Conservation (phyloP, 2,888 invertebrate species). For the Cybosia mesomella region DNA sequence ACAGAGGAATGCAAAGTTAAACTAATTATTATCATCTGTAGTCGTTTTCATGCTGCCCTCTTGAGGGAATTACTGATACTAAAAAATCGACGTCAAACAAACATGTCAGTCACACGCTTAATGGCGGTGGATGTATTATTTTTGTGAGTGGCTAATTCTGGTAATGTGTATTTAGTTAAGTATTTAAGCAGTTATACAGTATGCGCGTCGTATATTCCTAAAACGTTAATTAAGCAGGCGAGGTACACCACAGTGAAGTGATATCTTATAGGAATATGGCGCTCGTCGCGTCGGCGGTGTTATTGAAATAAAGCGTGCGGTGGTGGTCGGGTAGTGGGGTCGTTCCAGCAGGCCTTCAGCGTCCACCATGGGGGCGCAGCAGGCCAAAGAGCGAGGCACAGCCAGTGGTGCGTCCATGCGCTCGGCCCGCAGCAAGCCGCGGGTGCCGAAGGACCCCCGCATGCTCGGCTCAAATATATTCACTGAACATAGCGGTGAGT, state of each 20-base stretch:
- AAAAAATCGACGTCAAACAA: constrained; percentile 81
- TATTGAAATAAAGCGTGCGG: constrained; percentile 71
- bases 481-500: constrained; percentile 97
- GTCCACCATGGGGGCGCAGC: constrained; percentile 95
- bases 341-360: constrained; percentile 47
- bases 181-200: constrained; percentile 38
- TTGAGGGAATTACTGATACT: constrained; percentile 48
- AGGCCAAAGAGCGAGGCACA: constrained; percentile 95
- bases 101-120: constrained; percentile 72
- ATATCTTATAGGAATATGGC: constrained; percentile 55
- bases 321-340: constrained; percentile 52
- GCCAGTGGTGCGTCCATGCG: constrained; percentile 91
- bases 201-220: constrained; percentile 41
- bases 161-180: constrained; percentile 60
- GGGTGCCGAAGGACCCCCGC: constrained; percentile 93
- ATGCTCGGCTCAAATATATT: constrained; percentile 96
- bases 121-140: constrained; percentile 82
- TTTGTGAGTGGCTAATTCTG: constrained; percentile 61
- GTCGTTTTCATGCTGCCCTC: constrained; percentile 56
- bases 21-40: constrained; percentile 12
- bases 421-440: constrained; percentile 91
- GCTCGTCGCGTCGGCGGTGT: constrained; percentile 63
- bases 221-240: constrained; percentile 15
- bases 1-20: neutral
- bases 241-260: constrained; percentile 32